These are phyloP conservation scores for Cebus imitator DNA, from an alignment of 2,113 vertebrate genomes.

Conservation along the genomic window DNA sequence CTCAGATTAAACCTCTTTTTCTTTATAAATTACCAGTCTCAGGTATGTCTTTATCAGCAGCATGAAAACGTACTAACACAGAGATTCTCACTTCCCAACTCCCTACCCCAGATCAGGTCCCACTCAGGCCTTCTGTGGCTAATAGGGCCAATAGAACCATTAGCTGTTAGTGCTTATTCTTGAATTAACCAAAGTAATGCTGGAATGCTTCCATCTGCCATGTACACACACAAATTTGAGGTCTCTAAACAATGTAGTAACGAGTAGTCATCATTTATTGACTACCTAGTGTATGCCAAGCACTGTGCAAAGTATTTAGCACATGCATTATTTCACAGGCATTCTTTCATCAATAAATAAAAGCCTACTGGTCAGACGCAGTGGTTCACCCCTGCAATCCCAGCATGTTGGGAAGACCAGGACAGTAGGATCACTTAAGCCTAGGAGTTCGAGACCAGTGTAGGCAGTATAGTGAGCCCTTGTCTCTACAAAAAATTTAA, in stretches of 20 bases:
- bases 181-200: background rate
- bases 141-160: background rate
- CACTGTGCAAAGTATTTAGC: background rate
- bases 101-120: background rate
- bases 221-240: background rate
- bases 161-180: constrained; percentile 24
- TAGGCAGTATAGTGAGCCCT: background rate
- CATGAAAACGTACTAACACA: too few relatives aligned
- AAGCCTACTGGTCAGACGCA: background rate
- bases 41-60: too few relatives aligned
- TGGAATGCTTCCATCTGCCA: background rate
- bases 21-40: too few relatives aligned
- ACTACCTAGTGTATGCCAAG: background rate
- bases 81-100: background rate
- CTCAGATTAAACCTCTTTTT: too few relatives aligned
- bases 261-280: background rate
- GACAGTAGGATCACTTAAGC: background rate
- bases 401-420: background rate
- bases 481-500: background rate
- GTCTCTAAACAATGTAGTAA: background rate
- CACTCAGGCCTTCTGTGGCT: background rate
- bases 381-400: background rate
- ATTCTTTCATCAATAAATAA: background rate
- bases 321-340: background rate
- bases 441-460: background rate